Base-by-base conservation (phyloP, 2,888 invertebrate species). In the Drosophila kambysellisi region DNA sequence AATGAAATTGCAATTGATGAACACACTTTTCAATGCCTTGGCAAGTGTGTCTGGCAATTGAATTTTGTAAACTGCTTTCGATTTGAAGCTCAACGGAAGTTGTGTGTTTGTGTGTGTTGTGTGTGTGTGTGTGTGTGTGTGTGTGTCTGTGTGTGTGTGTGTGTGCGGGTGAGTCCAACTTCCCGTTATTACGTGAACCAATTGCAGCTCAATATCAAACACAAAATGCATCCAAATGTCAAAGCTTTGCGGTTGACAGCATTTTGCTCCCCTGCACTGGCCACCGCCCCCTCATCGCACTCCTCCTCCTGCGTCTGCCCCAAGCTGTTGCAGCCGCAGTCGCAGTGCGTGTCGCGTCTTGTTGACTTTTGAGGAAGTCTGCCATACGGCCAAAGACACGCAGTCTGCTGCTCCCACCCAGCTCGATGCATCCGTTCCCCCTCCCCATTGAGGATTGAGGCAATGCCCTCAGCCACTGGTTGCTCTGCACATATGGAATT, bases 201-300 rank as follows among this genome's bases (percentile, higher is more conserved):
- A 76, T 73, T 67, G 61, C 43, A 63, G 73, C 65, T 76, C 77
- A 67, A 76, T 80, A 79, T 80, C 81, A 80, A 80, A 79, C 65
- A 50, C 67, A 73, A 76, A 76, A 64, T 56, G 76, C 76, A 78
- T 57, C 65, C 62, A 79, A 78, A 67, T 71, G 80, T 79, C 79
- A 76, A 75, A 76, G 76, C 65, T 57, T 56, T 78, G 80, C 80
- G 78, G 76, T 79, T 75, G 74, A 74, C 75, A 68, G 74, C 62
- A 53, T 39, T 35, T 25, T 33, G 30, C 5, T 5, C 8, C 32
- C 12, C 17, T 6, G 37, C 32, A 17, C 17, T 6, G 37, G 11
- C 1, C 50, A 1, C 15, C 0, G 9, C 48, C 33, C 20, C 12
- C n/a, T 15, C 15, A 20, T 25, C 15, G 15, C 9, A 12, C 46